Conservation (phyloP, 1,140 invertebrate genomes). For the Argopecten irradians region DNA sequence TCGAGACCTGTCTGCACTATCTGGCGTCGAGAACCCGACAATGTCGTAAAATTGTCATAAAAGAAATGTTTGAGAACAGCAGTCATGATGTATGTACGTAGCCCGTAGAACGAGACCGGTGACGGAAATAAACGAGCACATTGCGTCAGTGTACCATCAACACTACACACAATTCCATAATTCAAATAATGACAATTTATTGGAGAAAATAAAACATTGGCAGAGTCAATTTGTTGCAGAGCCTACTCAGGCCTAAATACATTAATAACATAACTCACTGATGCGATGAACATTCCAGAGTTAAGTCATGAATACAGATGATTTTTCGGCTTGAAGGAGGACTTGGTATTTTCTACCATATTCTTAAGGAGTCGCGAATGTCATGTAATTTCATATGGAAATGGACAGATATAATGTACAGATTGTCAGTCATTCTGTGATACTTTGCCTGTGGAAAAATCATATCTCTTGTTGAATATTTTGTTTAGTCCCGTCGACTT, state of each 20-base stretch:
- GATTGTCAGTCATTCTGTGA: too few relatives aligned
- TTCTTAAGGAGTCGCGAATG: not conserved
- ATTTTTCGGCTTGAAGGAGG: not conserved
- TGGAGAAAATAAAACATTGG: not conserved
- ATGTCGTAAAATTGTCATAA: too few relatives aligned
- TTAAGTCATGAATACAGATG: not conserved
- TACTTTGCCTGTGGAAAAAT: too few relatives aligned
- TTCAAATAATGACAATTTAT: slow-evolving; percentile 11
- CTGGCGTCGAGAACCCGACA: too few relatives aligned
- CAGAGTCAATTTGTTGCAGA: not conserved
- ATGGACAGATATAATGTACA: too few relatives aligned
- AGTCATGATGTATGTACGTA: not conserved
- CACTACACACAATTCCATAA: not conserved
- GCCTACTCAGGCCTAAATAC: not conserved
- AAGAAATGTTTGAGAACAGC: too few relatives aligned
- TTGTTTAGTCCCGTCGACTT: too few relatives aligned
- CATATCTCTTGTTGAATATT: too few relatives aligned
- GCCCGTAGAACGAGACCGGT: not conserved
- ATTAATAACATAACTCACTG: not conserved
- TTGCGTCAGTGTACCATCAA: not conserved
- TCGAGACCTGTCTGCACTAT: too few relatives aligned
- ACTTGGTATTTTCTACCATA: not conserved
- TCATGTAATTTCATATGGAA: not conserved
- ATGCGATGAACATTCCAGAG: not conserved
- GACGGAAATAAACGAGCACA: not conserved